Evolutionary conservation across 2,888 invertebrate species (phyloP).

Genomic region (Drosophila mulleri): DNA sequence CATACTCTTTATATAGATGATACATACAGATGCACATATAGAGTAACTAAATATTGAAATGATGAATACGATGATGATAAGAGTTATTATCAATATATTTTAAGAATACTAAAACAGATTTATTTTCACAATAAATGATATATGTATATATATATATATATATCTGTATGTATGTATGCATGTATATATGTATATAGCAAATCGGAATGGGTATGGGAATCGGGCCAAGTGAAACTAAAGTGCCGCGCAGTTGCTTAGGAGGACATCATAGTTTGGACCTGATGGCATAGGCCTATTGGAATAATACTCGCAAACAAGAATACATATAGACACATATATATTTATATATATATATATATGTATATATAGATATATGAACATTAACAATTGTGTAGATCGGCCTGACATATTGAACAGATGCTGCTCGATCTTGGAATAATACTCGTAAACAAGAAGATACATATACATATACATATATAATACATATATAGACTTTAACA

Average conservation of each 20-base stretch:
- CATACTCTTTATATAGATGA: no score
- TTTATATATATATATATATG: constrained; percentile 47
- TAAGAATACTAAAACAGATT: constrained; percentile 32
- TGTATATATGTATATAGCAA: neutral
- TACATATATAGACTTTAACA: constrained; percentile 53
- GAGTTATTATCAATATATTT: constrained; percentile 4
- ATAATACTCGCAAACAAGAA: constrained; percentile 57
- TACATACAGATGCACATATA: no score
- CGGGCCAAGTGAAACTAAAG: neutral
- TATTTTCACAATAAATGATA: constrained; percentile 51
- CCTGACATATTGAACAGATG: neutral
- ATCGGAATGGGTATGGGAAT: constrained; percentile 47
- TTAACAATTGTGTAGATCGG: constrained; percentile 10
- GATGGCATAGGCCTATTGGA: constrained; percentile 31
- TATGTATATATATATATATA: constrained; percentile 27
- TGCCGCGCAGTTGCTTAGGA: neutral
- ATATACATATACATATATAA: constrained; percentile 53
- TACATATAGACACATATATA: constrained; percentile 16
- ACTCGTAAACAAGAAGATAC: constrained; percentile 42
- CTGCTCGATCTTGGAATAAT: constrained; percentile 8
- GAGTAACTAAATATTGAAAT: no score
- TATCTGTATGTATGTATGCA: constrained; percentile 16
- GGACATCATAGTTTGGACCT: neutral
- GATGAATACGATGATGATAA: neutral
- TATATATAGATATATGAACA: constrained; percentile 1